Percentiles rank a stretch among this genome's conserved stretches.
Conservation (phyloP, 2,888 invertebrate genomes). For the Isoperla grammatica region DNA sequence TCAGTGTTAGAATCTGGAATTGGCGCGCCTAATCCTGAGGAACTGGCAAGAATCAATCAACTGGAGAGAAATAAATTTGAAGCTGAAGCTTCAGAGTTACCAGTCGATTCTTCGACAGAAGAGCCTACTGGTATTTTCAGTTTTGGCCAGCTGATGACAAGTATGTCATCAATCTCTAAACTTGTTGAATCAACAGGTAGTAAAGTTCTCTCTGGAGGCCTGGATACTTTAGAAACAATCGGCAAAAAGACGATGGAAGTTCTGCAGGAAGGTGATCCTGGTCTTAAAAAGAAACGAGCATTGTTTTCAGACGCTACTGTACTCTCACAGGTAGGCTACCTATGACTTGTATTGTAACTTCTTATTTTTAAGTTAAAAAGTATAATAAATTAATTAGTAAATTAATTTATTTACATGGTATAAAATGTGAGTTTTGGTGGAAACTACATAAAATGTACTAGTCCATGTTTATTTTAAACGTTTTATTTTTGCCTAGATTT, state of each 20-base stretch:
- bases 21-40: constrained; percentile 77
- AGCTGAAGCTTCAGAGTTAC: constrained; percentile 9
- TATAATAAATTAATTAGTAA: too few species aligned
- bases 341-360: too few species aligned
- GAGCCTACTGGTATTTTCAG: constrained; percentile 45
- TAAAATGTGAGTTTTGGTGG: too few species aligned
- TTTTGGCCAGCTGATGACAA: constrained; percentile 59
- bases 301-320: constrained; percentile 59
- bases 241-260: constrained; percentile 95
- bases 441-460: not conserved
- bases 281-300: constrained; percentile 70
- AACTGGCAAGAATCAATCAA: constrained; percentile 54
- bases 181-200: constrained; percentile 64
- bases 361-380: too few species aligned
- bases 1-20: constrained; percentile 72
- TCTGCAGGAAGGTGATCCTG: constrained; percentile 87
- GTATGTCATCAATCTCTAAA: constrained; percentile 53
- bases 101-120: not conserved
- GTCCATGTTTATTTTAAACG: not conserved
- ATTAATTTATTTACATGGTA: too few species aligned
- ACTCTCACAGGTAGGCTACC: constrained; percentile 48
- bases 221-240: constrained; percentile 86
- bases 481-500: constrained; percentile 39
- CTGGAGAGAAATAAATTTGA: constrained; percentile 3
- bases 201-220: constrained; percentile 70